Conservation (phyloP, 2,888 invertebrate genomes). For the Apeira syringaria region DNA sequence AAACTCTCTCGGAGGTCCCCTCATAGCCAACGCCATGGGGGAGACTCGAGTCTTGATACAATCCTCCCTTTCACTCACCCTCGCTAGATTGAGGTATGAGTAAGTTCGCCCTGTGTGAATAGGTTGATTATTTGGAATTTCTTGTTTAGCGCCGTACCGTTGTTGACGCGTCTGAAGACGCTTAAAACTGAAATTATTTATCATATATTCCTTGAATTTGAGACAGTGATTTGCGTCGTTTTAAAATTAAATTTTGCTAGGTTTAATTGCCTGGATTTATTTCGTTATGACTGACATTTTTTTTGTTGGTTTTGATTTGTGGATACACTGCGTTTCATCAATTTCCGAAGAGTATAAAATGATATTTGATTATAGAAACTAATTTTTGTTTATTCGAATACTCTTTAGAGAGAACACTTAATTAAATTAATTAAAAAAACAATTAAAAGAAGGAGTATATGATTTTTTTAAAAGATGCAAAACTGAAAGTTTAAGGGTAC, state of each 20-base stretch:
- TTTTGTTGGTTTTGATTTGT: constrained; percentile 15
- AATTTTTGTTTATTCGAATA: too few relatives aligned
- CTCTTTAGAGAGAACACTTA: too few relatives aligned
- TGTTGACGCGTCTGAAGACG: constrained; percentile 37
- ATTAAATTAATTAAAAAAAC: too few relatives aligned
- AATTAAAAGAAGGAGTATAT: too few relatives aligned
- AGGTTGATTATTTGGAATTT: constrained; percentile 78
- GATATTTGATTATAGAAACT: too few relatives aligned
- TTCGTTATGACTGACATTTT: constrained; percentile 2
- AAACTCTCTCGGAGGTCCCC: constrained; percentile 77
- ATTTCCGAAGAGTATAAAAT: not conserved
- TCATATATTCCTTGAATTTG: constrained; percentile 34
- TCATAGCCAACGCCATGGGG: constrained; percentile 75
- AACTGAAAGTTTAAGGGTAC: too few relatives aligned
- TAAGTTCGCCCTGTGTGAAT: constrained; percentile 74
- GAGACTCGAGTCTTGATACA: constrained; percentile 69
- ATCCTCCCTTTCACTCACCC: constrained; percentile 79
- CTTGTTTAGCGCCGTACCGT: constrained; percentile 54
- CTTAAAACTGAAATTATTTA: constrained; percentile 35
- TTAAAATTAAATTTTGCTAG: constrained; percentile 14
- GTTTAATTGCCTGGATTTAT: constrained; percentile 1
- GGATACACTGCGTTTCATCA: constrained; percentile 16
- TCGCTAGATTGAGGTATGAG: constrained; percentile 68
- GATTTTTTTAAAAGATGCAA: too few relatives aligned
- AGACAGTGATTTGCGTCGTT: constrained; percentile 24